These are phyloP conservation scores for Andrena haemorrhoa DNA, from an alignment of 2,888 invertebrate genomes.

Conservation along the genomic window DNA sequence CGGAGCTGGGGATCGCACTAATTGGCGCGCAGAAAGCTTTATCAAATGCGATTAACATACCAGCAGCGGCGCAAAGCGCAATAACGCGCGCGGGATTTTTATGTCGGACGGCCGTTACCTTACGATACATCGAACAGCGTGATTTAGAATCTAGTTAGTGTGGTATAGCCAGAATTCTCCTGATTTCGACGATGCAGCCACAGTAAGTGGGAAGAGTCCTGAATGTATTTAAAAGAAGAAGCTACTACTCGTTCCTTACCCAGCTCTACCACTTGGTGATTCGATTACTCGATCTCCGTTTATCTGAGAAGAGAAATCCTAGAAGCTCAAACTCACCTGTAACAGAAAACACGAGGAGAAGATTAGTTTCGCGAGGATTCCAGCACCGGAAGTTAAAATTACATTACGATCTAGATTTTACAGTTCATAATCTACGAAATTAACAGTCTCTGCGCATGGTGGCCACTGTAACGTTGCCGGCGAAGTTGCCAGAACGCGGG, in stretches of 20 bases:
- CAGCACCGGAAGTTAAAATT: background rate
- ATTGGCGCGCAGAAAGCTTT: slow-evolving; percentile 20
- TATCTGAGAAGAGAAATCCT: background rate
- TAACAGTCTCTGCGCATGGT: background rate
- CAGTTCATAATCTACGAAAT: background rate
- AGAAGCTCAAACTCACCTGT: slow-evolving; percentile 61
- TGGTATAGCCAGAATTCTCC: slow-evolving; percentile 54
- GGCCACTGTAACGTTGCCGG: background rate
- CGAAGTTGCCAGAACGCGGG: background rate
- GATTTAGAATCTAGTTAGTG: slow-evolving; percentile 32
- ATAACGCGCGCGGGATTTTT: slow-evolving; percentile 54
- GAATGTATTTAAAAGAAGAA: background rate
- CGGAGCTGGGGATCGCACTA: background rate
- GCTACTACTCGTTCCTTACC: slow-evolving; percentile 11
- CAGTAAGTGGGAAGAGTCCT: slow-evolving; percentile 46
- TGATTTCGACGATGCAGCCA: slow-evolving; percentile 34
- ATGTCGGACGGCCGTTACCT: slow-evolving; percentile 16
- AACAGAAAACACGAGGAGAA: slow-evolving; percentile 49
- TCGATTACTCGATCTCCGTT: background rate
- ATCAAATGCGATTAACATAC: slow-evolving; percentile 42
- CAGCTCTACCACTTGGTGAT: background rate
- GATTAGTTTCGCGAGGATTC: background rate
- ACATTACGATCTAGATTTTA: background rate
- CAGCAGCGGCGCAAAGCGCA: slow-evolving; percentile 31
- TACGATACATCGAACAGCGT: slow-evolving; percentile 42